phyloP scores from a whole-genome alignment of 1,140 invertebrate genomes.

The Neelides sp. region DNA sequence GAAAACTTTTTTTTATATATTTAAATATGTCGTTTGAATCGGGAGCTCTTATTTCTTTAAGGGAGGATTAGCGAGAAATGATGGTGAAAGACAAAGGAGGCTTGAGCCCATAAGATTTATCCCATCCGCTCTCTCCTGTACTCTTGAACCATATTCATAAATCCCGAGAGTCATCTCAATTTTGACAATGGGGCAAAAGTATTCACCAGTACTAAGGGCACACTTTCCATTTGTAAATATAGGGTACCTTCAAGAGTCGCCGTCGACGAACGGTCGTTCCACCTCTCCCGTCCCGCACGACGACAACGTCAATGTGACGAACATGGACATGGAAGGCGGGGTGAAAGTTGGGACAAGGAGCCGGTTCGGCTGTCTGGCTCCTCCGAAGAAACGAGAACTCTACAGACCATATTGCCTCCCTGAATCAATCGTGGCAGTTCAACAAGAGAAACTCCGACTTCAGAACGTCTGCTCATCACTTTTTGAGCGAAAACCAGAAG shows the following conservation, averaged over 20 bases:
- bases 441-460: constrained; percentile 27
- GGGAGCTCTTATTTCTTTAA: too few species aligned
- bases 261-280: constrained; percentile 6
- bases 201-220: background rate
- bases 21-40: too few species aligned
- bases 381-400: constrained; percentile 29
- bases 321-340: constrained; percentile 20
- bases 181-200: background rate
- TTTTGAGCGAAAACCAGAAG: constrained; percentile 29
- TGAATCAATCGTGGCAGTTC: constrained; percentile 28
- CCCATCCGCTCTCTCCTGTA: too few species aligned
- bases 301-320: constrained; percentile 24
- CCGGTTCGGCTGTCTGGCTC: constrained; percentile 22
- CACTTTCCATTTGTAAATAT: background rate
- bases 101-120: background rate
- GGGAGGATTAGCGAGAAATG: background rate
- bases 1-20: too few species aligned
- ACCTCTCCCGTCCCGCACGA: constrained; percentile 13
- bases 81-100: background rate
- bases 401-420: constrained; percentile 29
- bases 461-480: constrained; percentile 26
- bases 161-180: background rate
- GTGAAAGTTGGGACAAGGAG: background rate
- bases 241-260: constrained; percentile 30
- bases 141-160: too few species aligned